Percentiles rank a stretch among this genome's conserved stretches.
Evolutionary conservation across 2,113 vertebrate species (phyloP).

Genomic region (Conger conger): DNA sequence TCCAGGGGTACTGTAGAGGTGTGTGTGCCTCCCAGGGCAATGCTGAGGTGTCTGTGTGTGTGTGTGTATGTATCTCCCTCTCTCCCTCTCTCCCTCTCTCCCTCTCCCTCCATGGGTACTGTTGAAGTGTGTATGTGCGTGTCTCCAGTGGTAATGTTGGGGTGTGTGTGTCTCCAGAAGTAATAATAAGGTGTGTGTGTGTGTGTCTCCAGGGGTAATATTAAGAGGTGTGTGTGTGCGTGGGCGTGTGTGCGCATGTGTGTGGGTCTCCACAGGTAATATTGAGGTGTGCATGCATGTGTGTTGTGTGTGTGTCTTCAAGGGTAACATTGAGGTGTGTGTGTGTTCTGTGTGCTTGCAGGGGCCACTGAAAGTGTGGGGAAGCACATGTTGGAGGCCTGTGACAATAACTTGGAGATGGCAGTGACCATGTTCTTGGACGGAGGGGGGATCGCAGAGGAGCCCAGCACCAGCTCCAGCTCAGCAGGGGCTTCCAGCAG

Average conservation of each 20-base stretch:
- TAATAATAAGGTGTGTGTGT: background rate
- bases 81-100: no score
- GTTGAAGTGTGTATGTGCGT: no score
- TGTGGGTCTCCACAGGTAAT: background rate
- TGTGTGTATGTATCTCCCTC: no score
- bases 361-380: conserved; percentile 96
- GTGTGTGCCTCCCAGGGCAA: no score
- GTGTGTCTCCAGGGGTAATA: no score
- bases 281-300: background rate
- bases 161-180: no score
- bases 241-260: background rate
- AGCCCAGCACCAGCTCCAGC: conserved; percentile 95
- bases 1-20: no score
- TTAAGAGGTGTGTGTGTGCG: background rate
- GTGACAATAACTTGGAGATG: conserved; percentile 98
- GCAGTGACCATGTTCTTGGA: conserved; percentile 99
- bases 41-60: background rate
- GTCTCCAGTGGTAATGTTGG: background rate
- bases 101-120: no score
- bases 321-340: background rate
- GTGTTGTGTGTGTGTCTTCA: no score
- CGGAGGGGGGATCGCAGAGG: conserved; percentile 90
- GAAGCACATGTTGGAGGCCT: conserved; percentile 96
- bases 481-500: conserved; percentile 77
- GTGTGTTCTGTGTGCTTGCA: conserved; percentile 51